Evolutionary conservation across 2,113 vertebrate species (phyloP).

Genomic region (Nibea coibor): DNA sequence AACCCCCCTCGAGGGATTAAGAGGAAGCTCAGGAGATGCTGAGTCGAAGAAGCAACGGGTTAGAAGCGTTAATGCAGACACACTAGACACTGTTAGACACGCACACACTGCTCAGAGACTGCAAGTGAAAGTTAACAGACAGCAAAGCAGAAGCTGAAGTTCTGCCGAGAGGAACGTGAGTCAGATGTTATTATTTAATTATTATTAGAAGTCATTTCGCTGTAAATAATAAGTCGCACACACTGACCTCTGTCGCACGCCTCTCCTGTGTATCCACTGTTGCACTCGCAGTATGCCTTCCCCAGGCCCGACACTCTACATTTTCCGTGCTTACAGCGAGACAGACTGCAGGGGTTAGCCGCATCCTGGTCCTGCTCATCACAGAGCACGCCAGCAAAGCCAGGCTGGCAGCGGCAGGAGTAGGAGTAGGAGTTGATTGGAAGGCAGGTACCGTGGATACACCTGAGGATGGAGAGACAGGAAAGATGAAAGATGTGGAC

Average conservation of each 20-base stretch:
- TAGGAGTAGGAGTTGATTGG: conserved; percentile 98
- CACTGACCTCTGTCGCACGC: conserved; percentile 93
- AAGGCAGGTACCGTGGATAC: conserved; percentile 93
- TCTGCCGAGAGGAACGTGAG: conserved; percentile 28
- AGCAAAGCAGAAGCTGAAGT: conserved; percentile 20
- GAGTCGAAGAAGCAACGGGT: conserved; percentile 65
- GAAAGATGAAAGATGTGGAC: not conserved
- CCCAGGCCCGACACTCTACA: conserved; percentile 94
- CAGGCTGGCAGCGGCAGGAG: conserved; percentile 96
- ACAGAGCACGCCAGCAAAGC: conserved; percentile 93
- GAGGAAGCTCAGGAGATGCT: conserved; percentile 87
- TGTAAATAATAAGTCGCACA: not conserved
- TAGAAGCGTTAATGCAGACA: conserved; percentile 66
- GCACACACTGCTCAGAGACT: conserved; percentile 12
- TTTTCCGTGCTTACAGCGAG: conserved; percentile 94
- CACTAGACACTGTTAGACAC: conserved; percentile 54
- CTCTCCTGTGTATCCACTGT: conserved; percentile 93
- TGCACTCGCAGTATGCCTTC: conserved; percentile 96
- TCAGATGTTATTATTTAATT: not conserved
- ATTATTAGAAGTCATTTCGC: not conserved
- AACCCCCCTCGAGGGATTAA: conserved; percentile 86
- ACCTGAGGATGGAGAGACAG: conserved; percentile 82
- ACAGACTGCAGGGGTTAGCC: conserved; percentile 89
- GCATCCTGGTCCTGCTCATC: conserved; percentile 90
- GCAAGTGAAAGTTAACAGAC: conserved; percentile 1